Percentiles rank a stretch among this genome's conserved stretches.
These are phyloP conservation scores for Arrhamphus sclerolepis DNA, from an alignment of 2,797 vertebrate genomes.

Conservation along the genomic window DNA sequence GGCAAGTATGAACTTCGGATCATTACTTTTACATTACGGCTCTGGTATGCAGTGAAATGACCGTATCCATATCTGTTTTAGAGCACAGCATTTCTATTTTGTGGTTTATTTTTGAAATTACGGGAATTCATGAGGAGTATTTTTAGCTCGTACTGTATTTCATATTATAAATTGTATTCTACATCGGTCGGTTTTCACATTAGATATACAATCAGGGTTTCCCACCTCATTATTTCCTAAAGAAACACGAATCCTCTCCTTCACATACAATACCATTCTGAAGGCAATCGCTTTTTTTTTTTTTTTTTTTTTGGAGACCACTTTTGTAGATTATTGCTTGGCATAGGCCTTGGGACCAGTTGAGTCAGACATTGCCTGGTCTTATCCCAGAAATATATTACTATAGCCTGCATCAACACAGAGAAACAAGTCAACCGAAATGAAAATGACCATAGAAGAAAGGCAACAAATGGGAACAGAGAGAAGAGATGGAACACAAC, in stretches of 20 bases:
- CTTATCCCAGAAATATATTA: not conserved
- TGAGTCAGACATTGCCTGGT: not conserved
- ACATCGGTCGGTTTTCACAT: no score
- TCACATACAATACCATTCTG: no score
- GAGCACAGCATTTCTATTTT: slow-evolving; percentile 28
- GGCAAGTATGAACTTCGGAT: slow-evolving; percentile 23
- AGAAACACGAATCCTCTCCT: no score
- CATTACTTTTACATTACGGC: slow-evolving; percentile 21
- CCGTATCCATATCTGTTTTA: slow-evolving; percentile 17
- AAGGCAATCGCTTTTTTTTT: no score
- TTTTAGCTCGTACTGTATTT: slow-evolving; percentile 12
- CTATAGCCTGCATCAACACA: not conserved
- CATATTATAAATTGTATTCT: no score
- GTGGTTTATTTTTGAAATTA: slow-evolving; percentile 26
- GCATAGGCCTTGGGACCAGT: no score
- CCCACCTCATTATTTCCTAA: no score
- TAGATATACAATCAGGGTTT: no score
- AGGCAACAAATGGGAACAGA: not conserved
- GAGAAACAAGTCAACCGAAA: not conserved
- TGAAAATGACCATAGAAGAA: not conserved
- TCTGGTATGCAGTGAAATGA: slow-evolving; percentile 33
- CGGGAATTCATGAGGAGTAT: slow-evolving; percentile 10
- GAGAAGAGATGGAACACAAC: no score
- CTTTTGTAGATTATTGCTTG: no score
- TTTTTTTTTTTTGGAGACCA: no score